Evolutionary conservation across 2,888 invertebrate species (phyloP).

Genomic region (Electrophaes corylata): DNA sequence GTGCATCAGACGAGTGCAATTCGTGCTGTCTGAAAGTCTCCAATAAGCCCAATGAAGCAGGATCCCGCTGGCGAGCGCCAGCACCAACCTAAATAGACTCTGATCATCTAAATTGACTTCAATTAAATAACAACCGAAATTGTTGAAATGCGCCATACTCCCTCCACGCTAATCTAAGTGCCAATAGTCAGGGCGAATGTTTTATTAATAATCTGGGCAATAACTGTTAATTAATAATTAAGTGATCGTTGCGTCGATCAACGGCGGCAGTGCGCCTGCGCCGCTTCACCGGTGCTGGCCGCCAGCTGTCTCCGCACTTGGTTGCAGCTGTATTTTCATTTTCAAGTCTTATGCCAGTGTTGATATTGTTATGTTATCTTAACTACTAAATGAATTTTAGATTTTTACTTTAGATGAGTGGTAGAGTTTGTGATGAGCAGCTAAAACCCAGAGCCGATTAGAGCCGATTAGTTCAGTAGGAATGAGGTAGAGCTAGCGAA

Average conservation of each 20-base stretch:
- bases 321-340: slow-evolving; percentile 11
- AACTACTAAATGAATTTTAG: not conserved
- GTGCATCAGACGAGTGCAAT: slow-evolving; percentile 82
- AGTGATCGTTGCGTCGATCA: slow-evolving; percentile 65
- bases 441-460: not conserved
- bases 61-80: slow-evolving; percentile 83
- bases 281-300: slow-evolving; percentile 38
- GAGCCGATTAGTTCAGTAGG: not conserved
- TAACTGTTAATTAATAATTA: slow-evolving; percentile 82
- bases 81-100: slow-evolving; percentile 85
- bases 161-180: slow-evolving; percentile 83
- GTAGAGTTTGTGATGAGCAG: not conserved
- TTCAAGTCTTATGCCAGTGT: not conserved
- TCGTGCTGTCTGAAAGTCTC: slow-evolving; percentile 84
- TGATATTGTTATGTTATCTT: not conserved
- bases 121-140: slow-evolving; percentile 85
- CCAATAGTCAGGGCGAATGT: slow-evolving; percentile 83
- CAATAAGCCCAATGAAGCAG: slow-evolving; percentile 85
- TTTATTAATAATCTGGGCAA: slow-evolving; percentile 80
- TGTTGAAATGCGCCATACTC: slow-evolving; percentile 84
- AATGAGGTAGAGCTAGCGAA: not conserved
- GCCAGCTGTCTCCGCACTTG: slow-evolving; percentile 29
- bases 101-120: slow-evolving; percentile 85
- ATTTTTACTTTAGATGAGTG: not conserved
- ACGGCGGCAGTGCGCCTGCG: slow-evolving; percentile 63